Conservation (phyloP, 1,140 invertebrate genomes). For the Fopius arisanus region DNA sequence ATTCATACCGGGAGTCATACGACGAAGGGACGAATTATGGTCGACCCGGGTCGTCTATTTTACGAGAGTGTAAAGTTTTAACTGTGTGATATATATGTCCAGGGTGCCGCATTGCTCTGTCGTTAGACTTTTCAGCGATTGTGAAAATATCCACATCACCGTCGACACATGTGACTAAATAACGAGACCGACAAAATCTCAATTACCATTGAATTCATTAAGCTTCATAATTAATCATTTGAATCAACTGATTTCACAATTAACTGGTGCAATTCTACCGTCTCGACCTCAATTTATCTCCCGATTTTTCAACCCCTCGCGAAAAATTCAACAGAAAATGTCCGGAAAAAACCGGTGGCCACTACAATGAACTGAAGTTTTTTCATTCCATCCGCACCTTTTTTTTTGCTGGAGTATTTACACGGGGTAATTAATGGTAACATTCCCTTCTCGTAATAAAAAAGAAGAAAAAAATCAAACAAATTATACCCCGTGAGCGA, state of each 20-base stretch:
- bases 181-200: too few relatives aligned
- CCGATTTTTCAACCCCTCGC: neutral
- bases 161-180: too few relatives aligned
- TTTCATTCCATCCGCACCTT: neutral
- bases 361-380: neutral
- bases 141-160: too few relatives aligned
- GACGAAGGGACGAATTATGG: neutral
- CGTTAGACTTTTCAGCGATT: neutral
- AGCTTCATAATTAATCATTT: too few relatives aligned
- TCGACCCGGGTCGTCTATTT: constrained; percentile 4
- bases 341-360: neutral
- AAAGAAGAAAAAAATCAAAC: neutral
- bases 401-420: neutral
- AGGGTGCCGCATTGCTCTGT: neutral
- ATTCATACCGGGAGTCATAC: neutral
- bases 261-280: too few relatives aligned
- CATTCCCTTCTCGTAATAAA: neutral
- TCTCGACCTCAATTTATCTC: too few relatives aligned
- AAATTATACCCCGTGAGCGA: neutral
- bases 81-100: neutral
- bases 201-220: too few relatives aligned
- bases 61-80: constrained; percentile 10
- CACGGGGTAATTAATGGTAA: neutral
- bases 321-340: neutral
- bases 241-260: too few relatives aligned